A percentile compares a stretch with the other conserved stretches of the same genome.
Evolutionary conservation across 2,113 vertebrate species (phyloP).

Genomic region (Alligator mississippiensis): DNA sequence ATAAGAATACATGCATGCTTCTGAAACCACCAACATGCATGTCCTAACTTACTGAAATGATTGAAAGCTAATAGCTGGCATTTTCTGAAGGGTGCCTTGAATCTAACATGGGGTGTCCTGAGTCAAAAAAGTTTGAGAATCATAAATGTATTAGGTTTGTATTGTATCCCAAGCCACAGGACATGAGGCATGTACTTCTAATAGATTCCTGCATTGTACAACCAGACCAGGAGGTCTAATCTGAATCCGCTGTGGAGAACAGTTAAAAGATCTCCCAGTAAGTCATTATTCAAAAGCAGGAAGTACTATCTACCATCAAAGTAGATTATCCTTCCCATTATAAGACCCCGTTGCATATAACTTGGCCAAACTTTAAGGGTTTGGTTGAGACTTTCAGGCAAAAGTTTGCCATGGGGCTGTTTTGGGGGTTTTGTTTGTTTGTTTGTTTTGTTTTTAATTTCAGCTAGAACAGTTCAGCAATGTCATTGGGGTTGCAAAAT

Average conservation of each 20-base stretch:
- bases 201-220: background rate
- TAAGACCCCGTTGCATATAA: background rate
- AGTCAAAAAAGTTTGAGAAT: too few relatives aligned
- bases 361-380: background rate
- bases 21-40: background rate
- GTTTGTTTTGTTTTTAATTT: background rate
- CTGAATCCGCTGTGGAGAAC: background rate
- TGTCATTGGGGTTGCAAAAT: background rate
- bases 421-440: background rate
- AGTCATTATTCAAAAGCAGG: background rate
- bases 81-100: too few relatives aligned
- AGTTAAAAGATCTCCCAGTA: background rate
- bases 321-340: background rate
- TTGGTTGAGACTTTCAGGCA: background rate
- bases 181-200: background rate
- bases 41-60: background rate
- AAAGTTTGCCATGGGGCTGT: background rate
- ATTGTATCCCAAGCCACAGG: background rate
- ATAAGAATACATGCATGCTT: background rate
- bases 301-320: background rate
- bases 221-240: background rate
- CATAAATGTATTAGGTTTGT: background rate
- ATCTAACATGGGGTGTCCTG: too few relatives aligned
- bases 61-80: background rate
- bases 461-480: background rate